phyloP scores from a whole-genome alignment of 2,113 vertebrate genomes.

The Propithecus coquereli region DNA sequence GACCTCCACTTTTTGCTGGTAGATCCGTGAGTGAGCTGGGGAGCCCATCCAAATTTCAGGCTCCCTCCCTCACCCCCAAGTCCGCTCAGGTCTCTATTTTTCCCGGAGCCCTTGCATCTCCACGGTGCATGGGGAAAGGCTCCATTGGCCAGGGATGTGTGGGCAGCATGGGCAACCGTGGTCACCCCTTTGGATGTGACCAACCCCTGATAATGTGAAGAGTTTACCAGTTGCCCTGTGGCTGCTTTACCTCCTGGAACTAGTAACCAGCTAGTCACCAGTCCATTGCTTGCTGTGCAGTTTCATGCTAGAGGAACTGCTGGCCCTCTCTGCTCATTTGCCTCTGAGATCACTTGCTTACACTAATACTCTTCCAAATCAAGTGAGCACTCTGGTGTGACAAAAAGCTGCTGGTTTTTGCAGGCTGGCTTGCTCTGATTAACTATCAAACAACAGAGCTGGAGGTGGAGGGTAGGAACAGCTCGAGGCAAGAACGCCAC shows the following conservation, averaged over 20 bases:
- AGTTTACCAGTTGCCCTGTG: neutral
- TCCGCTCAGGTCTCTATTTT: neutral
- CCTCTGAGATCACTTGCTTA: neutral
- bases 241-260: neutral
- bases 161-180: no score
- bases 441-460: neutral
- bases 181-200: no score
- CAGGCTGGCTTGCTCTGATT: neutral
- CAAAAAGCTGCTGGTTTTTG: neutral
- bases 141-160: neutral
- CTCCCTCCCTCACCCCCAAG: no score
- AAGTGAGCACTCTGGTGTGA: neutral
- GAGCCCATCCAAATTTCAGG: neutral
- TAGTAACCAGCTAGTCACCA: neutral
- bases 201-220: neutral
- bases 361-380: neutral
- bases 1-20: neutral
- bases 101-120: neutral
- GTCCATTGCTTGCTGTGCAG: neutral
- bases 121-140: neutral
- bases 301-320: neutral
- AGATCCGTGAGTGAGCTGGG: neutral
- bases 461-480: neutral
- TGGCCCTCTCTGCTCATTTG: neutral
- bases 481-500: neutral